Percentiles rank a stretch among this genome's conserved stretches.
These are phyloP conservation scores for Latheticus oryzae DNA, from an alignment of 2,888 invertebrate genomes.

Conservation along the genomic window DNA sequence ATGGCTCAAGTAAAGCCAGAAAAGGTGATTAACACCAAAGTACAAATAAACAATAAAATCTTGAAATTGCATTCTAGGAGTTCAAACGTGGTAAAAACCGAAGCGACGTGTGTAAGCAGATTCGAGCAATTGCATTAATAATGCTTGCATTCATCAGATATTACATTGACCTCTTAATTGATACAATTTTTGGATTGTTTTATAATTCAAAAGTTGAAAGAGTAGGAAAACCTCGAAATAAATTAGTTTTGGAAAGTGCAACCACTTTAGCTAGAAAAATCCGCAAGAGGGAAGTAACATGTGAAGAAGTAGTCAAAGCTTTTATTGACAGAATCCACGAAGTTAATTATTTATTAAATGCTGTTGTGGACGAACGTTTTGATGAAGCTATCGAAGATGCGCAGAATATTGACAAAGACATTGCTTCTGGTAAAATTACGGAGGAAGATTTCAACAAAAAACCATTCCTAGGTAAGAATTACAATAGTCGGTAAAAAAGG, in stretches of 20 bases:
- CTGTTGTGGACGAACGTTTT: conserved; percentile 85
- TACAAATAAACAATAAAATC: background rate
- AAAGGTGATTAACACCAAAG: conserved; percentile 1
- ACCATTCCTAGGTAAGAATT: conserved; percentile 78
- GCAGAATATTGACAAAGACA: conserved; percentile 74
- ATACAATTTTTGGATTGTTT: conserved; percentile 64
- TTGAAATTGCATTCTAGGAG: conserved; percentile 12
- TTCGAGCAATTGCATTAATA: conserved; percentile 4
- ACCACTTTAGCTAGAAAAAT: conserved; percentile 76
- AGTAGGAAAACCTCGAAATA: conserved; percentile 63
- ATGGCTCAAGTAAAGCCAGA: conserved; percentile 3
- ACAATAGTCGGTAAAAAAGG: background rate
- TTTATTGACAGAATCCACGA: conserved; percentile 83
- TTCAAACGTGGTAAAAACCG: conserved; percentile 6
- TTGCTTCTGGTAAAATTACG: conserved; percentile 70
- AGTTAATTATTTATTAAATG: conserved; percentile 81
- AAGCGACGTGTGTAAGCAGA: conserved; percentile 16
- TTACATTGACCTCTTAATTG: conserved; percentile 66
- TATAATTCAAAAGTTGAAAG: conserved; percentile 60
- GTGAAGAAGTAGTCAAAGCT: conserved; percentile 76
- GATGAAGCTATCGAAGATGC: conserved; percentile 84
- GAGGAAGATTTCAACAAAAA: conserved; percentile 75
- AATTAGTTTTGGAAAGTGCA: conserved; percentile 74
- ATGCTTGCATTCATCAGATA: conserved; percentile 62
- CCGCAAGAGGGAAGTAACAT: conserved; percentile 71